phyloP scores from a whole-genome alignment of 2,888 invertebrate species.

The Melanotus villosus region DNA sequence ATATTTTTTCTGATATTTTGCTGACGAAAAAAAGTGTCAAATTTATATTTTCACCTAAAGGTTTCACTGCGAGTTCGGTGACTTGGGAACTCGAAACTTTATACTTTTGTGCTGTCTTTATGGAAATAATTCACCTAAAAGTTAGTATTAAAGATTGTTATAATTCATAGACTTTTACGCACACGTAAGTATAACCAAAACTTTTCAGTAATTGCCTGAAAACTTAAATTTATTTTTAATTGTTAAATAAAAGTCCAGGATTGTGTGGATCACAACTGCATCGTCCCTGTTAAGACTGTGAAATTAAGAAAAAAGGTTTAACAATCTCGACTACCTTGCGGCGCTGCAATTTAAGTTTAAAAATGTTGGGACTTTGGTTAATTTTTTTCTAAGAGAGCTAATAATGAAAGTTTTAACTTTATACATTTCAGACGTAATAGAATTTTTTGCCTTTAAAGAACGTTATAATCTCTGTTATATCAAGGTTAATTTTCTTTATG shows the following conservation, averaged over 20 bases:
- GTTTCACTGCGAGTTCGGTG: no score
- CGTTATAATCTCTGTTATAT: not conserved
- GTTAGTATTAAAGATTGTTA: not conserved
- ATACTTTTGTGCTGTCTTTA: not conserved
- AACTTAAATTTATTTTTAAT: slow-evolving; percentile 12
- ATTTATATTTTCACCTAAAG: no score
- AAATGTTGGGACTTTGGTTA: slow-evolving; percentile 6
- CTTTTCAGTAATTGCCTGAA: not conserved
- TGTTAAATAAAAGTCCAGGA: not conserved
- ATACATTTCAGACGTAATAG: slow-evolving; percentile 9
- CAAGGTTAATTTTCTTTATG: slow-evolving; percentile 3
- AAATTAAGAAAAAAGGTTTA: slow-evolving; percentile 19
- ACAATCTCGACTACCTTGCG: slow-evolving; percentile 4
- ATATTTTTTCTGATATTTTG: no score
- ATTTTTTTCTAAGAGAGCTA: slow-evolving; percentile 14
- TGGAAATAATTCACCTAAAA: not conserved
- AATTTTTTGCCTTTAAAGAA: slow-evolving; percentile 14
- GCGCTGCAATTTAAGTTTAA: slow-evolving; percentile 12
- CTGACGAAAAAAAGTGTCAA: no score
- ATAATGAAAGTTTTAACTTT: slow-evolving; percentile 18
- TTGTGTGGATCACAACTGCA: slow-evolving; percentile 17
- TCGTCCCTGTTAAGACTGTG: not conserved
- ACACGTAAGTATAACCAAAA: not conserved
- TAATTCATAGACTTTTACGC: no score
- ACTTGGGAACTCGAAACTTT: no score